phyloP scores from a whole-genome alignment of 2,113 vertebrate genomes.

The Silurus glanis region DNA sequence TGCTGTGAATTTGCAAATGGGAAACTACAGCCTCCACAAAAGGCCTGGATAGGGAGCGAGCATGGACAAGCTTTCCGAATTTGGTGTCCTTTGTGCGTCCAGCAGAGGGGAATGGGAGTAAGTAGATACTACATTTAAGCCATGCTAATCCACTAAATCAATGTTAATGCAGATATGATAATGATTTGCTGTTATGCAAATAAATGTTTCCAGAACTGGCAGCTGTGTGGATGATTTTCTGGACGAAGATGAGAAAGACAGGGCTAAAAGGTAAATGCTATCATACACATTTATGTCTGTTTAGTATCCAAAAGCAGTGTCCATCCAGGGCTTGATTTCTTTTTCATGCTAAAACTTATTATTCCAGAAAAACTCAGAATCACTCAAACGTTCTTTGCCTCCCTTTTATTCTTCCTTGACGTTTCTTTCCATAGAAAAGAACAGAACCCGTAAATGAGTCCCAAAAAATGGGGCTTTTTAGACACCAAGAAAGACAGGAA shows the following conservation, averaged over 20 bases:
- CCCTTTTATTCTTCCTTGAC: neutral
- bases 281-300: neutral
- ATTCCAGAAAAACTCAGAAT: slow-evolving; percentile 11
- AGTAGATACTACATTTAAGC: slow-evolving; percentile 55
- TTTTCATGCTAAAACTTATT: neutral
- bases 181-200: neutral
- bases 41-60: slow-evolving; percentile 73
- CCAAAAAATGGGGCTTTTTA: neutral
- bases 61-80: slow-evolving; percentile 79
- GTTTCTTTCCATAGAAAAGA: neutral
- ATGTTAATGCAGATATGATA: neutral
- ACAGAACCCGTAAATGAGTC: neutral
- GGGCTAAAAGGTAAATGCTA: slow-evolving; percentile 83
- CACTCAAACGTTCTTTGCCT: slow-evolving; percentile 3
- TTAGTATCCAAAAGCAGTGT: neutral
- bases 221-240: slow-evolving; percentile 85
- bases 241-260: slow-evolving; percentile 93
- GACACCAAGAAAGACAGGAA: neutral
- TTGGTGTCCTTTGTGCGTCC: slow-evolving; percentile 73
- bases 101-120: slow-evolving; percentile 76
- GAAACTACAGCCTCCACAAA: slow-evolving; percentile 65
- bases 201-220: slow-evolving; percentile 73
- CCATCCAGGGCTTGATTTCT: neutral
- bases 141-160: neutral
- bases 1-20: slow-evolving; percentile 64